Evolutionary conservation across 2,888 invertebrate genomes (phyloP).

Genomic region (Erebia aethiops): DNA sequence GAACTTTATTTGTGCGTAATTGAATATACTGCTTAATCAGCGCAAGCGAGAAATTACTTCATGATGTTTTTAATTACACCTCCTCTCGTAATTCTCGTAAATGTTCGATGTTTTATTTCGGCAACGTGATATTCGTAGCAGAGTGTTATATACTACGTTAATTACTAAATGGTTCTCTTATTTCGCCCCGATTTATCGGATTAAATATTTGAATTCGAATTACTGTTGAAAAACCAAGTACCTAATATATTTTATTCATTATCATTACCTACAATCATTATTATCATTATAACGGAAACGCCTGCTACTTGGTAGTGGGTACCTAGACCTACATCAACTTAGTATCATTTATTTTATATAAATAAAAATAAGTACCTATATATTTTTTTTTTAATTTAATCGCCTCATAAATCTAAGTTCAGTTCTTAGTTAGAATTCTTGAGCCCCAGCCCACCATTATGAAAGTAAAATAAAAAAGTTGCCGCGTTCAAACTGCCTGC

Average conservation of each 20-base stretch:
- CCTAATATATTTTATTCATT: too few relatives aligned
- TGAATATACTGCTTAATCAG: slow-evolving; percentile 1
- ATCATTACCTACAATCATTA: too few relatives aligned
- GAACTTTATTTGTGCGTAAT: not conserved
- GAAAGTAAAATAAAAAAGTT: slow-evolving; percentile 35
- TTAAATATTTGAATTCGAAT: not conserved
- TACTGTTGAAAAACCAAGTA: too few relatives aligned
- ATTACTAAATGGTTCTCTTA: not conserved
- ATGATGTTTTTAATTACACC: not conserved
- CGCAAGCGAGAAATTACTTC: slow-evolving; percentile 5
- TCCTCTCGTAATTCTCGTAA: not conserved
- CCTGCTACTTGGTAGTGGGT: too few relatives aligned
- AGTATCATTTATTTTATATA: too few relatives aligned
- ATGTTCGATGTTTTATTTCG: not conserved
- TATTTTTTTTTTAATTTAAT: too few relatives aligned
- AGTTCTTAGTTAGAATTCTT: slow-evolving; percentile 12
- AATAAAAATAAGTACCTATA: too few relatives aligned
- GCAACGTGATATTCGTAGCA: not conserved
- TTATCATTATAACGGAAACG: too few relatives aligned
- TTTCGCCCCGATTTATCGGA: not conserved
- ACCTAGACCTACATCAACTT: too few relatives aligned
- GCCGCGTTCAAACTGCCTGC: slow-evolving; percentile 34
- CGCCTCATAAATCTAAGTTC: not conserved
- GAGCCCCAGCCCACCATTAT: slow-evolving; percentile 24
- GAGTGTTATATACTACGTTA: not conserved